Conservation (phyloP, 1,140 invertebrate genomes). For the Hirudo medicinalis region DNA sequence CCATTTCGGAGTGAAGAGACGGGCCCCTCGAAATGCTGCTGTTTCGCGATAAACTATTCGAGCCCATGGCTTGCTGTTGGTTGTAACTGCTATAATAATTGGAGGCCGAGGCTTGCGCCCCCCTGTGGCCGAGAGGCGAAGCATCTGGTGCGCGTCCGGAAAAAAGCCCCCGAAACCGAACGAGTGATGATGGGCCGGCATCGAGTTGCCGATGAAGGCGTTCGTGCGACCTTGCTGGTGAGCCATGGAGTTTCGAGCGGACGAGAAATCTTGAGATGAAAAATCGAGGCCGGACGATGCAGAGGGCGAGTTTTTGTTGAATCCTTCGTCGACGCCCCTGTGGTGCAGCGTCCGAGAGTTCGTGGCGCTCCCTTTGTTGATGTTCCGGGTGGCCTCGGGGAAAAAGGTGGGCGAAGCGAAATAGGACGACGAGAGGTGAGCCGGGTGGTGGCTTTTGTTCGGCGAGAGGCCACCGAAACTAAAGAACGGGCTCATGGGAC, state of each 20-base stretch:
- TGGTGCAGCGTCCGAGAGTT: background rate
- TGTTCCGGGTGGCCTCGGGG: background rate
- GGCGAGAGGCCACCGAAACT: no score
- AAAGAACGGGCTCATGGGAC: no score
- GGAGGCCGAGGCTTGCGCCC: no score
- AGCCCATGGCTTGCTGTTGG: no score
- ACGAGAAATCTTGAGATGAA: background rate
- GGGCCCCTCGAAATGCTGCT: no score
- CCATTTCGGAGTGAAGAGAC: no score
- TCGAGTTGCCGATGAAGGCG: background rate
- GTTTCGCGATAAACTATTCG: no score
- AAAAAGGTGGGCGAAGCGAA: background rate
- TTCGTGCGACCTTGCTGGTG: background rate
- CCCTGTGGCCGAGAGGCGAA: no score
- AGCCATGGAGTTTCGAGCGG: background rate
- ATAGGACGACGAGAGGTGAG: background rate
- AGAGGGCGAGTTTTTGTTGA: conserved; percentile 6
- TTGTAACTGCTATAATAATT: no score
- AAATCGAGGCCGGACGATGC: background rate
- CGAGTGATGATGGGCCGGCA: background rate
- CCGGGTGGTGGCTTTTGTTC: no score
- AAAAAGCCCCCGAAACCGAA: no score
- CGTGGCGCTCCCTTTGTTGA: background rate
- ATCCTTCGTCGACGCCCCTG: background rate
- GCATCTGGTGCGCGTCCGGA: no score